These are phyloP conservation scores for Drosophila ficusphila DNA, from an alignment of 1,140 invertebrate genomes.

Conservation along the genomic window DNA sequence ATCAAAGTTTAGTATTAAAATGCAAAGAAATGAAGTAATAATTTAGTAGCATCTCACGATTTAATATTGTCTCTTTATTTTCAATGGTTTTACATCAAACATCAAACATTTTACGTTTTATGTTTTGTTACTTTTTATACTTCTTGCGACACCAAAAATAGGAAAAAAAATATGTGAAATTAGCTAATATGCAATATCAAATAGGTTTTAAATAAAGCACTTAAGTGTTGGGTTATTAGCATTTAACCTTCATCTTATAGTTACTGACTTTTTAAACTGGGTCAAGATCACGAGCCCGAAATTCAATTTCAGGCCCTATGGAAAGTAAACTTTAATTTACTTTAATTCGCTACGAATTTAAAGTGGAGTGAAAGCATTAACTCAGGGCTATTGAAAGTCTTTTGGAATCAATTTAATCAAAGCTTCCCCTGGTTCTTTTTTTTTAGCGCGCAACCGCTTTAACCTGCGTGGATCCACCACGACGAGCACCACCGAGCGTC, in stretches of 20 bases:
- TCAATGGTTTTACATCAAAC: neutral
- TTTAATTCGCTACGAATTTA: neutral
- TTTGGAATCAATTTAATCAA: neutral
- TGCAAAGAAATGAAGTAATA: neutral
- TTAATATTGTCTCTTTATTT: too few species aligned
- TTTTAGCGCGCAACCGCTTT: slow-evolving; percentile 80
- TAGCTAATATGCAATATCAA: too few species aligned
- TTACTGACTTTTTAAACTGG: neutral
- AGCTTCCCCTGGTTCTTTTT: neutral
- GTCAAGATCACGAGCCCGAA: neutral
- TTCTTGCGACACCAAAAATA: neutral
- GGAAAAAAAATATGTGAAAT: neutral
- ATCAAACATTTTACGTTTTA: neutral
- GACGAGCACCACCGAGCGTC: slow-evolving; percentile 69
- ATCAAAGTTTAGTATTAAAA: too few species aligned
- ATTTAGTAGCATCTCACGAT: too few species aligned
- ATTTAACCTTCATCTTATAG: slow-evolving; percentile 1
- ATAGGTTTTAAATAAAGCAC: neutral
- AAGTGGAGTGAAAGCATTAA: neutral
- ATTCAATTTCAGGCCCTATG: neutral
- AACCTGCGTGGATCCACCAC: slow-evolving; percentile 70
- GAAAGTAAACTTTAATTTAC: neutral
- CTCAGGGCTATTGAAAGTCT: neutral
- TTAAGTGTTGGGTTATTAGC: neutral
- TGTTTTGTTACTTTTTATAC: neutral